These are phyloP conservation scores for Drosophila triauraria DNA, from an alignment of 1,140 invertebrate genomes.

Conservation along the genomic window DNA sequence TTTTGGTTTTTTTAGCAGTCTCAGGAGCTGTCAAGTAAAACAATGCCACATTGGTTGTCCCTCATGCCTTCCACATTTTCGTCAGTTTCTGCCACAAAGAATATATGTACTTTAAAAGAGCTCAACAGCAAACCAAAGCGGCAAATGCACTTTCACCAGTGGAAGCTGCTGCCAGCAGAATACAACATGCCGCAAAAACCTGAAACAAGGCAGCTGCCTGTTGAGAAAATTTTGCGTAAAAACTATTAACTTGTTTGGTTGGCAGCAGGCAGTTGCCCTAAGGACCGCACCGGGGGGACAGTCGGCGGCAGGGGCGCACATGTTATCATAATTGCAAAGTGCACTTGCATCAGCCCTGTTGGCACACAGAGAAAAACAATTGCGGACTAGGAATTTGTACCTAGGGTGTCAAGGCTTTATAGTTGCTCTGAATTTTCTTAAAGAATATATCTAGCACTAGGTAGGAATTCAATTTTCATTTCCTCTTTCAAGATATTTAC, in stretches of 20 bases:
- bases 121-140: conserved; percentile 32
- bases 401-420: too few relatives aligned
- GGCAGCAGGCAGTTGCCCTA: conserved; percentile 44
- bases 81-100: conserved; percentile 14
- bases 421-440: too few relatives aligned
- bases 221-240: conserved; percentile 68
- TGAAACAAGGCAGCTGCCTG: conserved; percentile 64
- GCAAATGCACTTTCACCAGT: conserved; percentile 56
- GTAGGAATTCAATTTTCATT: too few relatives aligned
- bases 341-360: conserved; percentile 41
- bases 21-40: conserved; percentile 38
- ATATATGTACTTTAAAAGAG: conserved; percentile 33
- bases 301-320: conserved; percentile 38
- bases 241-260: conserved; percentile 71
- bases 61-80: background rate
- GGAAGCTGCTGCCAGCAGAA: conserved; percentile 27
- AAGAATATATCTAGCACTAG: too few relatives aligned
- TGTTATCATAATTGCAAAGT: conserved; percentile 66
- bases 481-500: too few relatives aligned
- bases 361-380: background rate
- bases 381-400: too few relatives aligned
- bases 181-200: conserved; percentile 65
- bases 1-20: background rate
- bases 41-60: conserved; percentile 30
- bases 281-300: conserved; percentile 10